Evolutionary conservation across 2,797 vertebrate species (phyloP), one percentile per base, ranked within the genome.

Genomic region (Bufotes viridis): DNA sequence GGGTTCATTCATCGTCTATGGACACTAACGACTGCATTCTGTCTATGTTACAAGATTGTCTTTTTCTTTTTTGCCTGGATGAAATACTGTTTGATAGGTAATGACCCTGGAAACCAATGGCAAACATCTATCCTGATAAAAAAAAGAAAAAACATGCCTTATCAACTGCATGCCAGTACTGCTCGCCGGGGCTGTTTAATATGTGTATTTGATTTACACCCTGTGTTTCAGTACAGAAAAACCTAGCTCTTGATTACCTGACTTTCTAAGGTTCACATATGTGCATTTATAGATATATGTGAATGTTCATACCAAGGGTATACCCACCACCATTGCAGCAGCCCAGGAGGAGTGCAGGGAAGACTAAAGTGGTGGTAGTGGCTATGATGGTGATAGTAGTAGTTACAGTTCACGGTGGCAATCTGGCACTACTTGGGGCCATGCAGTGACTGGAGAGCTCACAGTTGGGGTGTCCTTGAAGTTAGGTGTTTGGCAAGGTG

Each of bases 81-180:
- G 80, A 81, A 81, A 81, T 83, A 26, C n/a, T 83, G 29, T 70
- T 55, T 70, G 65, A 29, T 69, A 55, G 70, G 67, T 83, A 72
- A 81, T 53, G 80, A 81, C 80, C 60, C 42, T 49, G 53, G 80
- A 81, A 81, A 65, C 24, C 51, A 14, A 81, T 67, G 42, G 57
- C 60, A 51, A 65, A 24, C 57, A 67, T 67, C 51, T 14, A 65
- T 81, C 80, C 22, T 24, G 80, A 51, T 6, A 42, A 42, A 42
- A 42, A 42, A 42, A 42, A 65, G 17, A 22, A 65, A 51, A 67
- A 65, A 81, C 20, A 67, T 14, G 80, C 61, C 60, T 65, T 81
- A 81, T 81, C 80, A 81, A 29, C 80, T 81, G 60, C 10, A 24
- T 15, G 34, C 42, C 22, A 9, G 60, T 65, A n/a, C 34, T n/a